Conservation (phyloP, 2,113 vertebrate species). For the Parotia lawesii region DNA sequence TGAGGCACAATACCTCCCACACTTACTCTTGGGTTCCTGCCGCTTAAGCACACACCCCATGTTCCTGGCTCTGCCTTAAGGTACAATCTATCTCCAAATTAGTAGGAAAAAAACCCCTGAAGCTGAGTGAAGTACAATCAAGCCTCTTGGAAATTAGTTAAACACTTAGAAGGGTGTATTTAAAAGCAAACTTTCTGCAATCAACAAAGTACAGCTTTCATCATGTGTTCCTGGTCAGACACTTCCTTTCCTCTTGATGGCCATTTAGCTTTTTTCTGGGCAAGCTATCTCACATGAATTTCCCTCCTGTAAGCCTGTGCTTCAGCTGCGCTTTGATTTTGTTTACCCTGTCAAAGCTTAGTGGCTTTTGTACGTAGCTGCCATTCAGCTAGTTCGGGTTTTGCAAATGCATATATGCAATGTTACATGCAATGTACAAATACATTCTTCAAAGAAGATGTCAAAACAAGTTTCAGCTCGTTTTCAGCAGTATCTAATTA, state of each 20-base stretch:
- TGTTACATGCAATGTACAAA: conserved; percentile 58
- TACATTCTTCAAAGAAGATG: conserved; percentile 66
- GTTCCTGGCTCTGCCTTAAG: conserved; percentile 35
- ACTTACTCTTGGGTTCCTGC: conserved; percentile 7
- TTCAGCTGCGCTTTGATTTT: conserved; percentile 48
- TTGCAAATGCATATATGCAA: conserved; percentile 49
- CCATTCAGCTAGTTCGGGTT: conserved; percentile 39
- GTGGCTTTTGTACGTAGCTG: conserved; percentile 29
- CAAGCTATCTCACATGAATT: conserved; percentile 8
- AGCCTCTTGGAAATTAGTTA: conserved; percentile 52
- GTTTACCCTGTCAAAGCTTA: conserved; percentile 36
- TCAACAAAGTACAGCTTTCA: conserved; percentile 40
- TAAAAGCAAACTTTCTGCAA: conserved; percentile 56
- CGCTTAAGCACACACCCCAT: neutral
- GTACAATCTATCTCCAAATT: conserved; percentile 45
- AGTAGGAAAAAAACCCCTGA: neutral
- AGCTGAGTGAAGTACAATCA: conserved; percentile 5
- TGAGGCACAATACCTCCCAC: conserved; percentile 16
- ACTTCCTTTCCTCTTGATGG: conserved; percentile 35
- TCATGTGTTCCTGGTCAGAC: conserved; percentile 39
- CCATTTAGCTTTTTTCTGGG: conserved; percentile 30
- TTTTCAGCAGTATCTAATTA: conserved; percentile 64
- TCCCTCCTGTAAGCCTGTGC: neutral
- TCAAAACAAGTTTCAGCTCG: conserved; percentile 64
- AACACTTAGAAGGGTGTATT: conserved; percentile 39